phyloP scores from a whole-genome alignment of 2,888 invertebrate species.

The Drosophila planitibia region DNA sequence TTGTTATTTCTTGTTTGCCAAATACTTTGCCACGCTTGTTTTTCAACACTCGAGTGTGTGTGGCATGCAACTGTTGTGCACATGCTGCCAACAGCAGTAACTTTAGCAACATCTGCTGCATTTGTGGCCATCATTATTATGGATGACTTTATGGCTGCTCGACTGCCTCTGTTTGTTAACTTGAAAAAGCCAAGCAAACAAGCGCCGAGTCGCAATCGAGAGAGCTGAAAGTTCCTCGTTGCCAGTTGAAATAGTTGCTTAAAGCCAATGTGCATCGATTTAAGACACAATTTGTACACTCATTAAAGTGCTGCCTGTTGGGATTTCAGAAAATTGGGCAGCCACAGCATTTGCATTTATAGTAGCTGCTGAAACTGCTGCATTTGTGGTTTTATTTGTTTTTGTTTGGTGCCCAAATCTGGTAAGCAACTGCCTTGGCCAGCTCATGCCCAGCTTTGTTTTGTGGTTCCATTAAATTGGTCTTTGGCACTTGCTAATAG shows the following conservation, averaged over 20 bases:
- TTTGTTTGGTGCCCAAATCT: constrained; percentile 42
- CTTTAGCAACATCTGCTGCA: constrained; percentile 27
- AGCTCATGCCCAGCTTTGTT: constrained; percentile 47
- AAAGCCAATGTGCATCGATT: constrained; percentile 30
- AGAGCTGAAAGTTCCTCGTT: constrained; percentile 14
- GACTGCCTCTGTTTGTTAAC: constrained; percentile 51
- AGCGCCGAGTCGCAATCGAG: constrained; percentile 13
- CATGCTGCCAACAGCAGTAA: constrained; percentile 37
- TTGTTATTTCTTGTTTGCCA: constrained; percentile 77
- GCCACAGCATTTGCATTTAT: constrained; percentile 64
- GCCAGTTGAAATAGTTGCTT: constrained; percentile 12
- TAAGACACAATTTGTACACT: constrained; percentile 34
- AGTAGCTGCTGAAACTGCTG: constrained; percentile 19
- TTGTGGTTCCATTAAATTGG: constrained; percentile 59
- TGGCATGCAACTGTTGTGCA: constrained; percentile 55
- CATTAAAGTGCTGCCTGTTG: constrained; percentile 41
- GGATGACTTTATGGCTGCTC: constrained; percentile 45
- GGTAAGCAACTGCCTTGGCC: constrained; percentile 32
- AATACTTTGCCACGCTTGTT: constrained; percentile 75
- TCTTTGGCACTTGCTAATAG: constrained; percentile 66
- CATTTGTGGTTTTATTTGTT: constrained; percentile 61
- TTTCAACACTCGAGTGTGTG: constrained; percentile 44
- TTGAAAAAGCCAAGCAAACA: constrained; percentile 57
- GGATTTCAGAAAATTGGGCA: constrained; percentile 65
- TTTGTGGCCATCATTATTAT: constrained; percentile 61